Conservation (phyloP, 2,113 vertebrate genomes). For the Genyomyrus donnyi region DNA sequence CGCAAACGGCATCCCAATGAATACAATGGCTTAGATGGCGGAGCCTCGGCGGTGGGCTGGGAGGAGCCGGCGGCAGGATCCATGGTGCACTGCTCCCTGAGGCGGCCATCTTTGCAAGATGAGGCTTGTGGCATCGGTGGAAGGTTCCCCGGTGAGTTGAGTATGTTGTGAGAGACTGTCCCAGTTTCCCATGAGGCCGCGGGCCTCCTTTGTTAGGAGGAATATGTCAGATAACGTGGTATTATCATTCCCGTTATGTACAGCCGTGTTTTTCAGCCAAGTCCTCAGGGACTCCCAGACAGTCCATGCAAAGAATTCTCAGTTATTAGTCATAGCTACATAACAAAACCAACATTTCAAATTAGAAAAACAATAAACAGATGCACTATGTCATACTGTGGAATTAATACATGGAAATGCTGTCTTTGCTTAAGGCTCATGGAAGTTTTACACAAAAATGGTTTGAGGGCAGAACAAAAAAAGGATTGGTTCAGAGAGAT, state of each 20-base stretch:
- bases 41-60: conserved; percentile 4
- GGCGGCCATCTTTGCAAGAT: background rate
- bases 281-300: background rate
- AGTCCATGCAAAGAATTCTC: background rate
- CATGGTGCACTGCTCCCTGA: background rate
- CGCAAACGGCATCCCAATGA: conserved; percentile 49
- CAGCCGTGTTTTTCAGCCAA: background rate
- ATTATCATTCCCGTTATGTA: background rate
- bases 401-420: background rate
- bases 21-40: conserved; percentile 27
- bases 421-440: no score
- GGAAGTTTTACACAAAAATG: no score
- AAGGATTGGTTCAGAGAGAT: no score
- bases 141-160: background rate
- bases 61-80: background rate
- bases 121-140: background rate
- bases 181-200: background rate
- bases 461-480: no score
- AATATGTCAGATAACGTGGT: background rate
- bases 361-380: background rate
- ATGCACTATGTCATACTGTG: background rate
- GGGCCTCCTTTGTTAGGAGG: background rate
- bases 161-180: background rate
- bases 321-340: background rate
- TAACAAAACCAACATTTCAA: background rate